Evolutionary conservation across 2,113 vertebrate genomes (phyloP), one percentile per base, ranked within the genome.

Genomic region (Ochotona curzoniae): DNA sequence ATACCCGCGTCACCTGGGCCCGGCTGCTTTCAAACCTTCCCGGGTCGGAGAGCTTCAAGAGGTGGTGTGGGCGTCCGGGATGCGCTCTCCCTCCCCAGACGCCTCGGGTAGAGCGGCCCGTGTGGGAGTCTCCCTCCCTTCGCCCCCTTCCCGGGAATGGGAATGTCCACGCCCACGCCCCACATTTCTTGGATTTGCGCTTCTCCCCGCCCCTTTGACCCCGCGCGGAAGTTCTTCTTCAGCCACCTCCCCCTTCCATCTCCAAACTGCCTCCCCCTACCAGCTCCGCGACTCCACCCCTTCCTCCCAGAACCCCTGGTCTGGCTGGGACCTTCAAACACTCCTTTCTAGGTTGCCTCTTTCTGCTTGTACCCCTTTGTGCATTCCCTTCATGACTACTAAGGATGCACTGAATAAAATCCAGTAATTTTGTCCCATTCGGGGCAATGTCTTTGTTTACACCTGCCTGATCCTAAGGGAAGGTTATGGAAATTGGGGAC

Each of bases 11-110:
- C 95, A 32, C 91, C 32, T 25, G 44, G 82, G 91, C 87, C n/a
- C 90, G 49, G 91, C 84, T 49, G 84, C 82, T 97, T 97, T 96
- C 90, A 95, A 97, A 97, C 51, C 95, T 96, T 82, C 84, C 93
- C 81, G 73, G 93, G 95, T 91, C 57, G 0, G 25, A 64, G 87
- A 63, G 25, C 49, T 73, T 71, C 38, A 26, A 71, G 70, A 86
- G 60, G 44, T 63, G 1, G 35, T 20, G 3, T 57, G 76, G 87
- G 70, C 73, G 71, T 63, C 28, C 17, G 3, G 10, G 38, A 67
- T n/a, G 5, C 13, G 5, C 17, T 47, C 9, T 51, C 8, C 0
- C 12, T 32, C 21, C 12, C n/a, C 15, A 23, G 64, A 5, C 9
- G 20, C 60, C 32, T 32, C 78, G 23, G 51, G 44, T 32, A 26